These are phyloP conservation scores for Latheticus oryzae DNA, from an alignment of 2,888 invertebrate species.

Conservation along the genomic window DNA sequence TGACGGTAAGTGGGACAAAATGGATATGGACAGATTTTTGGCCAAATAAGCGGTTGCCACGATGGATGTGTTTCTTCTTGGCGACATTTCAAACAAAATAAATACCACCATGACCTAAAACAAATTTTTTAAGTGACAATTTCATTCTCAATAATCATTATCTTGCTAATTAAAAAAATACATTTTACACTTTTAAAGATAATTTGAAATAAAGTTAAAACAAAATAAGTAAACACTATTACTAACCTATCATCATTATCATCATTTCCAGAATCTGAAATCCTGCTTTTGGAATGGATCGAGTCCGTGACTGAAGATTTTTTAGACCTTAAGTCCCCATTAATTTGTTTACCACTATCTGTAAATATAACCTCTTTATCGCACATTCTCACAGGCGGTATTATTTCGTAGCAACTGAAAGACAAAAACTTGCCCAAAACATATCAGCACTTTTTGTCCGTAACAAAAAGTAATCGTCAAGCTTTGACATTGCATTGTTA, in stretches of 20 bases:
- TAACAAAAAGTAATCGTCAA: conserved; percentile 23
- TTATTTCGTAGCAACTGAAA: too few species aligned
- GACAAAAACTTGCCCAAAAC: conserved; percentile 16
- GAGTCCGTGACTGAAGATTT: conserved; percentile 65
- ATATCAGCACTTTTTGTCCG: conserved; percentile 20
- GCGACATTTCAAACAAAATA: conserved; percentile 84
- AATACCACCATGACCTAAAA: conserved; percentile 84
- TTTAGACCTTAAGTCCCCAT: conserved; percentile 62
- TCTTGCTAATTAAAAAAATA: conserved; percentile 9
- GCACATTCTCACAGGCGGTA: conserved; percentile 28
- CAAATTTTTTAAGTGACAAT: conserved; percentile 11
- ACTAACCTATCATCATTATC: conserved; percentile 48
- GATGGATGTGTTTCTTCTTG: conserved; percentile 75
- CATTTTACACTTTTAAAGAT: not conserved
- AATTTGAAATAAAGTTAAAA: conserved; percentile 1
- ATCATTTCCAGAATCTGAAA: conserved; percentile 56
- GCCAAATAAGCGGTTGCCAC: conserved; percentile 87
- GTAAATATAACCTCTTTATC: conserved; percentile 47
- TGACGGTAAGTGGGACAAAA: conserved; percentile 87
- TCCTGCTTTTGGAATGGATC: conserved; percentile 61
- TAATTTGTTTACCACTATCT: conserved; percentile 60
- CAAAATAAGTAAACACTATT: not conserved
- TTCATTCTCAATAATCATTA: conserved; percentile 11
- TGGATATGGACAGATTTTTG: conserved; percentile 84
- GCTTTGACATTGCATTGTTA: conserved; percentile 6